These are phyloP conservation scores for Phymastichus coffea DNA, from an alignment of 1,140 invertebrate species.

Conservation along the genomic window DNA sequence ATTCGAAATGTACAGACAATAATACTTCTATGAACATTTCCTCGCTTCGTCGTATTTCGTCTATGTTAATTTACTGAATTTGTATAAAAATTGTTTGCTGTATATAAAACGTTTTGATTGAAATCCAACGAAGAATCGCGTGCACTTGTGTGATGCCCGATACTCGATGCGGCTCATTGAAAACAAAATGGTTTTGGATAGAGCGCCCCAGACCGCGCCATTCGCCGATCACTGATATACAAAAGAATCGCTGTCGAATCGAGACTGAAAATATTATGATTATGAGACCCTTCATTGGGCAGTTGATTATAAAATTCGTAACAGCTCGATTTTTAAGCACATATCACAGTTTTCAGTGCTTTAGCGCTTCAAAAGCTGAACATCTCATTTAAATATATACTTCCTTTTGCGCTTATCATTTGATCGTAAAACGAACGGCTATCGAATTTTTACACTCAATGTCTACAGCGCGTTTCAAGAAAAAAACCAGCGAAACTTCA, in stretches of 20 bases:
- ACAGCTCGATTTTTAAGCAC: background rate
- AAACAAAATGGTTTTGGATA: background rate
- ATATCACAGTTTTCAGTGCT: conserved; percentile 3
- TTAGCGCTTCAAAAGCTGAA: too few relatives aligned
- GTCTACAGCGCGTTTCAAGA: background rate
- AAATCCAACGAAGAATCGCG: conserved; percentile 15
- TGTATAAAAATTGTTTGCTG: conserved; percentile 19
- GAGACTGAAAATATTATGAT: background rate
- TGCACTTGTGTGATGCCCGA: background rate
- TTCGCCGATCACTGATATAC: background rate
- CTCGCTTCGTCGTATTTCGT: background rate
- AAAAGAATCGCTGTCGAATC: background rate
- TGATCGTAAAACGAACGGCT: background rate
- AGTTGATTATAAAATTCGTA: background rate
- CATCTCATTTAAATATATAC: too few relatives aligned
- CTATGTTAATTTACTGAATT: background rate
- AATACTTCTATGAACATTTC: conserved; percentile 13
- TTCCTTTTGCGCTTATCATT: background rate
- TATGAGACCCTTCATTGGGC: background rate
- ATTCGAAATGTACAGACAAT: conserved; percentile 19
- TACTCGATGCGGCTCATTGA: background rate
- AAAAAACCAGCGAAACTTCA: too few relatives aligned
- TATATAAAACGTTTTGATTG: conserved; percentile 27
- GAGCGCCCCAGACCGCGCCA: conserved; percentile 17
- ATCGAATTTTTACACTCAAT: background rate